Base-by-base conservation (phyloP, 2,888 invertebrate species). In the Onthophagus sagittarius region DNA sequence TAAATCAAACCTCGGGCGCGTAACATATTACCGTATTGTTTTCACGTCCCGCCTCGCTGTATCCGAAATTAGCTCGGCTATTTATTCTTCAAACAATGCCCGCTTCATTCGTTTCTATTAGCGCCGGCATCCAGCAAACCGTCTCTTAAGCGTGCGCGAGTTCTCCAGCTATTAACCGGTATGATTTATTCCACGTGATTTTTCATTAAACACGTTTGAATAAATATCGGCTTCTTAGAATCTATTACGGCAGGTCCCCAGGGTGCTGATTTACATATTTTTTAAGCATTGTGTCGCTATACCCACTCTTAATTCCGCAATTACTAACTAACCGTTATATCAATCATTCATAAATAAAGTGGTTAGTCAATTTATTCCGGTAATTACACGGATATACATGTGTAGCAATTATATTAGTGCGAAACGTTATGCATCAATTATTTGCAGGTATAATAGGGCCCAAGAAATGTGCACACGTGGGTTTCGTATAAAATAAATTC, bases 21-120 rank as follows among this genome's bases (percentile, higher is more conserved):
- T 67, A 67, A 67, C 32, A 32, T 67, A 67, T 67, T 67, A 67
- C 23, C 23, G 32, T 67, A 67, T 67, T 67, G 67, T 67, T 67
- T 67, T 67, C 67, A 31, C n/a, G 67, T 23, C 32, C 67, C 67
- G 67, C 67, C 67, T 67, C 67, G 13, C 67, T 53, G 63, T 63
- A 67, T 67, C 67, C 67, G 67, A 67, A 67, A 67, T 67, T 67
- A 67, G 67, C 67, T 32, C 31, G 67, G 23, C 67, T 67, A 67
- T 67, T 67, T 67, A 32, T 67, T 67, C 32, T 67, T 67, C 32
- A 32, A 67, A 67, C 32, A 23, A 32, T 32, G 15, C n/a, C 67
- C 31, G 67, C 31, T 67, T 67, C 67, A 67, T 67, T 67, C 32
- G 67, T 67, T 67, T 67, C 67, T 31, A 67, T 67, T 67, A 67